Conservation (phyloP, 2,888 invertebrate species). For the Lycaena phlaeas region DNA sequence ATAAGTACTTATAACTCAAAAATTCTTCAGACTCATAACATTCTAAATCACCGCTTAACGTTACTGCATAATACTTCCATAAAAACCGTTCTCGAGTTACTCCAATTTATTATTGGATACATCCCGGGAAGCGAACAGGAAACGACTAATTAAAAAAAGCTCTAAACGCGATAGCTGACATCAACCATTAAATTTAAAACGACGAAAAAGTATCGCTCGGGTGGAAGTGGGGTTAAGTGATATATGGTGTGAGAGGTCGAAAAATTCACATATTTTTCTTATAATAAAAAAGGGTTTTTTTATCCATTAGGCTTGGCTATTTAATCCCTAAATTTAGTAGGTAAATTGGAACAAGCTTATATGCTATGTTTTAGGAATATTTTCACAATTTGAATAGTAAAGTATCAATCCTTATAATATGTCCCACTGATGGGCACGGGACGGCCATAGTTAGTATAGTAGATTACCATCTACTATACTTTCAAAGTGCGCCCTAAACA, state of each 20-base stretch:
- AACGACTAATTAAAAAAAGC: conserved; percentile 19
- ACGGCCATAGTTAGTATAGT: too few species aligned
- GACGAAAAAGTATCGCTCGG: conserved; percentile 3
- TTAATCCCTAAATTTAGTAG: too few species aligned
- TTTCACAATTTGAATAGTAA: too few species aligned
- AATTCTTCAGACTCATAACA: too few species aligned
- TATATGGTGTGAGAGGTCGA: neutral
- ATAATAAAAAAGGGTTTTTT: neutral
- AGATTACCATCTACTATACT: too few species aligned
- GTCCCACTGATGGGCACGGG: too few species aligned
- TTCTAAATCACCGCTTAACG: neutral
- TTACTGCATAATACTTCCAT: neutral
- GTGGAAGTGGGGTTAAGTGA: conserved; percentile 6
- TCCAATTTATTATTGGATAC: neutral
- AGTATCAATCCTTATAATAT: too few species aligned
- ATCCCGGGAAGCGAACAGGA: conserved; percentile 13
- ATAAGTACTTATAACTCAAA: too few species aligned
- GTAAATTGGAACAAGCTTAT: too few species aligned
- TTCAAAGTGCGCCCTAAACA: too few species aligned
- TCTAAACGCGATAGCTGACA: neutral
- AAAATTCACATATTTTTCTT: neutral
- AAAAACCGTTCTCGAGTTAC: neutral
- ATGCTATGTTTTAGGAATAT: too few species aligned
- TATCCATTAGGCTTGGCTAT: too few species aligned
- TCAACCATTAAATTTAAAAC: conserved; percentile 7